Evolutionary conservation across 2,888 invertebrate genomes (phyloP).

Genomic region (Crossocerus cetratus): DNA sequence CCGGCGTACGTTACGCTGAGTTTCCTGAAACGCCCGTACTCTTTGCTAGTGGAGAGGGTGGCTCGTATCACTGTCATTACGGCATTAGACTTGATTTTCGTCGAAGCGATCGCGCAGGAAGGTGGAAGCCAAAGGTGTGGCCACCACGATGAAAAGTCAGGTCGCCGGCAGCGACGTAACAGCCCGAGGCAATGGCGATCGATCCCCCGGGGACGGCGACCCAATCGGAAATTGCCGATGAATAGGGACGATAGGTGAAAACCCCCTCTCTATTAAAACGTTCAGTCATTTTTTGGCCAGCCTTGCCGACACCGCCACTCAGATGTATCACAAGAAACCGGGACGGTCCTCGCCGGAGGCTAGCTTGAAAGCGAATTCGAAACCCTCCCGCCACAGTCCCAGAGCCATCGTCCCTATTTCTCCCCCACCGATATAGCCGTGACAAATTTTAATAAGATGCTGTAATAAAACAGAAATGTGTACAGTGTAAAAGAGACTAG

Average conservation of each 20-base stretch:
- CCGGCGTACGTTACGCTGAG: too few species aligned
- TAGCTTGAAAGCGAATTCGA: too few species aligned
- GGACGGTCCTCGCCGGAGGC: slow-evolving; percentile 34
- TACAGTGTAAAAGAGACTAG: too few species aligned
- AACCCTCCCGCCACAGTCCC: too few species aligned
- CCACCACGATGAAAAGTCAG: slow-evolving; percentile 71
- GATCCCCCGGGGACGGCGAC: slow-evolving; percentile 66
- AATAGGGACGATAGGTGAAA: slow-evolving; percentile 63
- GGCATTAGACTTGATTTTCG: slow-evolving; percentile 71
- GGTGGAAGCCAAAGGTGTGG: slow-evolving; percentile 70
- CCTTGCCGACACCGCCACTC: neutral
- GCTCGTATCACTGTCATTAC: slow-evolving; percentile 59
- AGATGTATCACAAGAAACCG: slow-evolving; percentile 20
- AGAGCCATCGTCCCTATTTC: neutral
- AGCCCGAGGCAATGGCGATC: slow-evolving; percentile 69
- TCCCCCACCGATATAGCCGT: too few species aligned
- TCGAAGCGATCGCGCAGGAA: slow-evolving; percentile 60
- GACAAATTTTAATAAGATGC: too few species aligned
- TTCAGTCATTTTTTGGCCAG: slow-evolving; percentile 60
- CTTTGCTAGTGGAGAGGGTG: slow-evolving; percentile 5
- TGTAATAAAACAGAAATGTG: too few species aligned
- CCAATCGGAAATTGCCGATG: slow-evolving; percentile 75
- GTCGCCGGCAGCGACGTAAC: slow-evolving; percentile 12
- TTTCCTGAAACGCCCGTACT: too few species aligned
- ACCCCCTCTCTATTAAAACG: slow-evolving; percentile 61